Evolutionary conservation across 2,113 vertebrate genomes (phyloP).

Genomic region (Climacteris rufus): DNA sequence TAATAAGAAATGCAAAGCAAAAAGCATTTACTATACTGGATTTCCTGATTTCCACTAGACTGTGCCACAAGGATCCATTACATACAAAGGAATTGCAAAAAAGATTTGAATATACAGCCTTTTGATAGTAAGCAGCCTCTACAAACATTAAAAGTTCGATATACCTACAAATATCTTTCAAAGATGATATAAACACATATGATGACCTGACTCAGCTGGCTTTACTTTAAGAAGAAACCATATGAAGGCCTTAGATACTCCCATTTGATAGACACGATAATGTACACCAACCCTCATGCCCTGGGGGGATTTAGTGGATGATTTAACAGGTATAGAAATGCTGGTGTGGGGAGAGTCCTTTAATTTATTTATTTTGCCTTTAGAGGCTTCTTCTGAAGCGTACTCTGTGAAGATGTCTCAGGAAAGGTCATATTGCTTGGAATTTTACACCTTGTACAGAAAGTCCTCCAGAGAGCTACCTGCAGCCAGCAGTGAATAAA

Average conservation of each 20-base stretch:
- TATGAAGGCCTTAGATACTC: not conserved
- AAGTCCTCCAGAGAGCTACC: not conserved
- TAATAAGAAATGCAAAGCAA: not conserved
- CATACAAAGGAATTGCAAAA: not conserved
- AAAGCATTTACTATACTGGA: not conserved
- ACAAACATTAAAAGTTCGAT: not conserved
- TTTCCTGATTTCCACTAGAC: not conserved
- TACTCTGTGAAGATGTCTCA: not conserved
- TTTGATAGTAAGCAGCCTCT: not conserved
- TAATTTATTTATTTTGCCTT: slow-evolving; percentile 35
- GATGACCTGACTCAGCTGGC: not conserved
- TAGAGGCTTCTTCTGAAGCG: not conserved
- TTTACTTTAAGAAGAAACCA: not conserved
- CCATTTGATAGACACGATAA: not conserved
- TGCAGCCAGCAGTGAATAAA: slow-evolving; percentile 10
- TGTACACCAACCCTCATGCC: not conserved
- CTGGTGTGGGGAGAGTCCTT: not conserved
- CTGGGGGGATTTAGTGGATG: not conserved
- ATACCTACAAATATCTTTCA: not conserved
- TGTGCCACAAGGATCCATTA: not conserved
- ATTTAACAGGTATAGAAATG: not conserved
- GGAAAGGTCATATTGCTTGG: slow-evolving; percentile 14
- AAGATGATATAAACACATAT: not conserved
- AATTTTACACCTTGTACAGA: not conserved
- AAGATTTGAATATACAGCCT: not conserved